Conservation (phyloP, 2,113 vertebrate genomes). For the Diphyllodes magnificus region DNA sequence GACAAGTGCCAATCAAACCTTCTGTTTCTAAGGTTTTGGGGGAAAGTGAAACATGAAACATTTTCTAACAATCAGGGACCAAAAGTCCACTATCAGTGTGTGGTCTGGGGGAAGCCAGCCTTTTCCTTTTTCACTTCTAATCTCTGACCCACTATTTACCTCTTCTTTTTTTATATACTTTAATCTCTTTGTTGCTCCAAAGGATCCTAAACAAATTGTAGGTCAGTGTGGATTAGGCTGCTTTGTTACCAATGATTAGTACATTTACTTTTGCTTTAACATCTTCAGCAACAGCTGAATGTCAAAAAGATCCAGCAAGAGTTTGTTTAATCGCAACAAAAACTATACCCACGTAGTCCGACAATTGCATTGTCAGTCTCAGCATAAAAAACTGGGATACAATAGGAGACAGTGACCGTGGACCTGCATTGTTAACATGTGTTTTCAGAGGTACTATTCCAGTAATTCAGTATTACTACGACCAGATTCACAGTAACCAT, state of each 20-base stretch:
- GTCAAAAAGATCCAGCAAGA: constrained; percentile 64
- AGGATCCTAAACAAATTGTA: constrained; percentile 84
- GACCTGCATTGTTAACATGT: background rate
- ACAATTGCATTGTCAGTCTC: background rate
- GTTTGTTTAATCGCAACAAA: constrained; percentile 53
- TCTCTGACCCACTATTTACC: constrained; percentile 84
- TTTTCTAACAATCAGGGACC: constrained; percentile 82
- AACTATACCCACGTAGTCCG: constrained; percentile 9
- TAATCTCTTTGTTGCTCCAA: constrained; percentile 87
- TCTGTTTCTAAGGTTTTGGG: constrained; percentile 66
- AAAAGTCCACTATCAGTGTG: constrained; percentile 89
- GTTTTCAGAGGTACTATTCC: background rate
- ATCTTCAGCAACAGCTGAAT: constrained; percentile 89
- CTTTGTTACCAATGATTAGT: constrained; percentile 82
- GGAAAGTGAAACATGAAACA: constrained; percentile 65
- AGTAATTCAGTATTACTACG: background rate
- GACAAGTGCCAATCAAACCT: constrained; percentile 97
- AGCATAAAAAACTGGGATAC: background rate
- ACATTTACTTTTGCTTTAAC: constrained; percentile 86
- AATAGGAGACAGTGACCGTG: background rate
- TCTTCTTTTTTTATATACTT: constrained; percentile 79
- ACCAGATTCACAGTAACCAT: background rate
- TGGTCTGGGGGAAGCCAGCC: constrained; percentile 82
- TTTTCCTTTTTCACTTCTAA: constrained; percentile 84
- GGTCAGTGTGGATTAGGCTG: constrained; percentile 89